A percentile compares a stretch with the other conserved stretches of the same genome.
Conservation (phyloP, 2,888 invertebrate species). For the Malthinus seriepunctatus region DNA sequence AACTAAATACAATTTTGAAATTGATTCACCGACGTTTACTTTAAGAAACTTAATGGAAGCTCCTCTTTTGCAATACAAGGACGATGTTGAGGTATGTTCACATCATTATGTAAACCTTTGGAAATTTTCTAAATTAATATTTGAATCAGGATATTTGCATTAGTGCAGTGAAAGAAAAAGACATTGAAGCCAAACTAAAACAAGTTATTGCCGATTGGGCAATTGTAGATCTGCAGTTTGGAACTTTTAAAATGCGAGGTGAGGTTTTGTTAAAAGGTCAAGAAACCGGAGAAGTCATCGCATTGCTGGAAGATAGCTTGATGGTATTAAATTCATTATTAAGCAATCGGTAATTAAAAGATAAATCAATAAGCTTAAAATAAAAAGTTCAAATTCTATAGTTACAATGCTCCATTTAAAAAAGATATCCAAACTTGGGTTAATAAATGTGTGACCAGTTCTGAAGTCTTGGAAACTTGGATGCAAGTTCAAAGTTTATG, state of each 20-base stretch:
- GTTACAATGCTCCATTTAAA: slow-evolving; percentile 86
- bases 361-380: too few relatives aligned
- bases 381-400: too few relatives aligned
- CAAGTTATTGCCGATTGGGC: slow-evolving; percentile 83
- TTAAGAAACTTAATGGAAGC: slow-evolving; percentile 84
- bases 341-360: slow-evolving; percentile 74
- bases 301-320: slow-evolving; percentile 79
- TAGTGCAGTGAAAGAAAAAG: slow-evolving; percentile 86
- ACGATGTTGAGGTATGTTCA: slow-evolving; percentile 75
- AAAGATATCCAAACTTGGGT: slow-evolving; percentile 83
- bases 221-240: slow-evolving; percentile 70
- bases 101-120: too few relatives aligned
- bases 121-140: too few relatives aligned
- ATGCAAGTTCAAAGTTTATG: slow-evolving; percentile 83
- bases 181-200: slow-evolving; percentile 86
- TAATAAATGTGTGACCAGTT: slow-evolving; percentile 75
- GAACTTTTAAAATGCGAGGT: slow-evolving; percentile 78
- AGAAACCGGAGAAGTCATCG: slow-evolving; percentile 77
- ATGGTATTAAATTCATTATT: slow-evolving; percentile 85
- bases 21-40: slow-evolving; percentile 79
- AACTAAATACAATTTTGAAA: slow-evolving; percentile 71
- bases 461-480: slow-evolving; percentile 86
- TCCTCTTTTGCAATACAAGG: slow-evolving; percentile 78
- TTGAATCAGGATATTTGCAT: slow-evolving; percentile 77
- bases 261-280: slow-evolving; percentile 77